Base-by-base conservation (phyloP, 2,888 invertebrate species). In the Xestia sexstrigata region DNA sequence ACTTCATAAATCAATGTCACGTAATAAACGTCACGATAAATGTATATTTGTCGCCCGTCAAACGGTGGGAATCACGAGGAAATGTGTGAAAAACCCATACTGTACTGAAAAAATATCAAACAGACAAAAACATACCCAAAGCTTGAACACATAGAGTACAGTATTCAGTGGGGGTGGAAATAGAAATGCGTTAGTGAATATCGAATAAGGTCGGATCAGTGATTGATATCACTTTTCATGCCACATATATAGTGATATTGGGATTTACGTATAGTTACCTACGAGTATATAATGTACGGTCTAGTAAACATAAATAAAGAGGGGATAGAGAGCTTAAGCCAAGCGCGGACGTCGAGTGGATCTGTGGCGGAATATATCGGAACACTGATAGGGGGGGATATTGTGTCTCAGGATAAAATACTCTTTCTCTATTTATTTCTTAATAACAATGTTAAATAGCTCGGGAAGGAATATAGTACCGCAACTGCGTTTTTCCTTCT, bases 1-100 rank as follows among this genome's bases (percentile, higher is more conserved):
- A 87, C 88, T 88, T 89, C 90, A 93, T 93, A 92, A 91, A 92
- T 93, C 93, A 91, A 89, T 83, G 92, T 91, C 91, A 88, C 88
- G 85, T 90, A 91, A 93, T 93, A 91, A 92, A 92, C 89, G 93
- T 92, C 93, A 88, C 90, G 89, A 90, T 91, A 89, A 92, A 92
- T 91, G 91, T 92, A 87, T 92, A 93, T 93, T 93, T 93, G 92
- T 92, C 92, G 90, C 88, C 84, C 90, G 89, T 92, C 91, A 91
- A 89, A 89, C 89, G 89, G 75, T 82, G 83, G 73, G 84, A 87
- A 90, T 87, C 85, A 84, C 74, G 74, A 78, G 82, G 78, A 87
- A 89, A 87, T 84, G 85, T 83, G 81, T 80, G 82, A 82, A 88
- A 90, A 89, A 84, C 80, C 78, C 75, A 86, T 79, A 82, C 70